phyloP scores from a whole-genome alignment of 1,140 invertebrate genomes.

The Brachionus paranguensis region DNA sequence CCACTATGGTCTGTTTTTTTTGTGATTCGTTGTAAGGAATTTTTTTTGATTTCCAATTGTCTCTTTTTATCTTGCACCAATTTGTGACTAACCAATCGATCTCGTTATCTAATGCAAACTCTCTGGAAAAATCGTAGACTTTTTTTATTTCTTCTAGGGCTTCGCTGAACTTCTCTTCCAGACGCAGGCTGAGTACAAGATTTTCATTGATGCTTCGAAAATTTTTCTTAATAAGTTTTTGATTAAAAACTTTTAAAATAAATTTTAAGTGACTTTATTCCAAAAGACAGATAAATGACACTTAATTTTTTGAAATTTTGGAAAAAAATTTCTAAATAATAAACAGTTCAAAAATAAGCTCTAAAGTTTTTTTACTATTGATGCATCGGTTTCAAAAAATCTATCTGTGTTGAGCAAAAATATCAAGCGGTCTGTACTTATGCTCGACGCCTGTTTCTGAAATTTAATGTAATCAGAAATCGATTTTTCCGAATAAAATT shows the following conservation, averaged over 20 bases:
- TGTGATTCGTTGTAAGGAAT: neutral
- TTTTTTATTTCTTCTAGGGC: slow-evolving; percentile 9
- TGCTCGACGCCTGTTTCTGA: neutral
- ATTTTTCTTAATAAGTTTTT: neutral
- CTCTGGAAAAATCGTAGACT: neutral
- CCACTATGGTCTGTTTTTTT: neutral
- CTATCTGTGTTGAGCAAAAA: neutral
- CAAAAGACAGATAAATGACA: no score
- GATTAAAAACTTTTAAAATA: neutral
- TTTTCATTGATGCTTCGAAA: slow-evolving; percentile 9
- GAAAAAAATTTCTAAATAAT: no score
- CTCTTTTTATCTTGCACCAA: slow-evolving; percentile 38
- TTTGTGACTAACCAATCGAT: neutral
- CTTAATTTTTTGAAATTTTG: neutral
- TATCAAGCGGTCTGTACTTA: neutral
- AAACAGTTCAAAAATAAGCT: no score
- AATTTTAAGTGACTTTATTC: neutral
- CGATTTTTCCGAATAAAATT: slow-evolving; percentile 12
- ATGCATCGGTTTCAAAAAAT: neutral
- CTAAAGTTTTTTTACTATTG: neutral
- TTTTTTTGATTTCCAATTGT: slow-evolving; percentile 14
- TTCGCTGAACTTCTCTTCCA: slow-evolving; percentile 9
- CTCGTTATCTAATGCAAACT: neutral
- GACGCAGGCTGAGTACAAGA: neutral
- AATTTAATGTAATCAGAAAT: slow-evolving; percentile 19